phyloP scores from a whole-genome alignment of 2,888 invertebrate genomes.

The Aelia acuminata region DNA sequence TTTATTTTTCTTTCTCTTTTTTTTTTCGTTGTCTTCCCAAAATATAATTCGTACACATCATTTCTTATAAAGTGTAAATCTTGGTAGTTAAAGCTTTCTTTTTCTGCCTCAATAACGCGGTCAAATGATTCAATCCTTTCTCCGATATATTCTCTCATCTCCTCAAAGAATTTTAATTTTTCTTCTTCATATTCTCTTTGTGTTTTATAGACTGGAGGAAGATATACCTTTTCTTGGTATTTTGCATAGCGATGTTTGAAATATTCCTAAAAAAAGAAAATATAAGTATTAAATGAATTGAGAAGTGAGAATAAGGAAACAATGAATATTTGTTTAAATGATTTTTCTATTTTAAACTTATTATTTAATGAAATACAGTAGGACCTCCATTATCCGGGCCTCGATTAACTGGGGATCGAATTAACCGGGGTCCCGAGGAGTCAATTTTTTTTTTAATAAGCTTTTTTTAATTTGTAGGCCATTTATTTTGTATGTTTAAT shows the following conservation, averaged over 20 bases:
- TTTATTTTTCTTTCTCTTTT: conserved; percentile 6
- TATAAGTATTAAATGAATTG: background rate
- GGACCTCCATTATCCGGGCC: too few species aligned
- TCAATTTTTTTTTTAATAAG: too few species aligned
- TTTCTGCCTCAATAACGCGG: background rate
- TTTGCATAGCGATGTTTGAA: background rate
- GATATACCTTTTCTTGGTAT: background rate
- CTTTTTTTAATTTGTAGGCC: too few species aligned
- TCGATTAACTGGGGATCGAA: too few species aligned
- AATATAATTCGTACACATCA: background rate
- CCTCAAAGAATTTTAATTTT: background rate
- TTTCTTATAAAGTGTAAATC: background rate
- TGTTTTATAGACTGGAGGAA: background rate
- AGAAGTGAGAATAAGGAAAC: too few species aligned
- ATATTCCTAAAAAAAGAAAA: conserved; percentile 5
- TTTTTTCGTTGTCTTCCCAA: background rate
- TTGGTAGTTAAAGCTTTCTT: background rate
- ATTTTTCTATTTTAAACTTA: too few species aligned
- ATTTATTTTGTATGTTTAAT: too few species aligned
- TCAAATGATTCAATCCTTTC: background rate
- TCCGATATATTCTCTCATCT: conserved; percentile 11
- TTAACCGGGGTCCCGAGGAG: too few species aligned
- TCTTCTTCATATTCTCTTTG: conserved; percentile 20
- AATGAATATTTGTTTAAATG: too few species aligned
- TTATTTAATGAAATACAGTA: too few species aligned